Evolutionary conservation across 2,888 invertebrate genomes (phyloP).

Genomic region (Pristionchus arcanus): DNA sequence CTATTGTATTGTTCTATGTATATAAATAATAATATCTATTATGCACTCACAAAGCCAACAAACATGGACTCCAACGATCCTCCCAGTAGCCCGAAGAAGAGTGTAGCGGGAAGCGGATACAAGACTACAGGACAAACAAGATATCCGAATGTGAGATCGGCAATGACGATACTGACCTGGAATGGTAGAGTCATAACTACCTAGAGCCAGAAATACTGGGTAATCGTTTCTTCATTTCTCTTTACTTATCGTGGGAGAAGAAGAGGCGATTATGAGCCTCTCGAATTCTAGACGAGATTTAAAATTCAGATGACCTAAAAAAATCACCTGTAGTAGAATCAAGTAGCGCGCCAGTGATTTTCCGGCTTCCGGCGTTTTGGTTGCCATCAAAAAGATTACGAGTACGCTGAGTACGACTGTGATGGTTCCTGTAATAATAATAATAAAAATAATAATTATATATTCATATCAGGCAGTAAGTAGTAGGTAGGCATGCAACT

Average conservation of each 20-base stretch:
- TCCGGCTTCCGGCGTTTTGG: neutral
- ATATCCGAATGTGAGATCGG: neutral
- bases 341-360: neutral
- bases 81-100: neutral
- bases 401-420: neutral
- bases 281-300: too few species aligned
- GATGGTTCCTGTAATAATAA: neutral
- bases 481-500: too few species aligned
- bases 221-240: too few species aligned
- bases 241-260: too few species aligned
- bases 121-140: neutral
- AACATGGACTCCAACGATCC: neutral
- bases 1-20: too few species aligned
- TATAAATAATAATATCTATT: too few species aligned
- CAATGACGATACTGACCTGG: neutral
- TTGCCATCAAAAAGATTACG: neutral
- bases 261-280: too few species aligned
- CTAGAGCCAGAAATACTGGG: too few species aligned
- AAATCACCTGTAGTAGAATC: neutral
- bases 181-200: too few species aligned
- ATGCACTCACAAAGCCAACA: neutral
- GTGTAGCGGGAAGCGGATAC: neutral
- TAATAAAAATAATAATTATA: too few species aligned
- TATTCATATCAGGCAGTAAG: too few species aligned
- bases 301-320: too few species aligned